Percentiles rank a stretch among this genome's conserved stretches.
phyloP scores from a whole-genome alignment of 2,113 vertebrate species.

The Micronisus gabar region DNA sequence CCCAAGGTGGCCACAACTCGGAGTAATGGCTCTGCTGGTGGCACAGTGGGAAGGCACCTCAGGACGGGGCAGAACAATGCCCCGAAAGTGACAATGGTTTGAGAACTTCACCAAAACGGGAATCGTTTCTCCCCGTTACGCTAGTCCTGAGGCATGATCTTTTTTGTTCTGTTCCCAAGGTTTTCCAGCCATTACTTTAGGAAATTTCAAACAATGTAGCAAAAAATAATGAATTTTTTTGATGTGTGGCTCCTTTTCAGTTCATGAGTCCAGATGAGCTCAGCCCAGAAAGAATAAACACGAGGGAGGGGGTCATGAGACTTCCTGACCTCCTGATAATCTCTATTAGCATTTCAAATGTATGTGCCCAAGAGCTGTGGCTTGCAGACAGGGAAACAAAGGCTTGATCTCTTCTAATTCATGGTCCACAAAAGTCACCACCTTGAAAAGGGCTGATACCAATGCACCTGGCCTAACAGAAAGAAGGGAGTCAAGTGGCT shows the following conservation, averaged over 20 bases:
- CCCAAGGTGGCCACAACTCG: not conserved
- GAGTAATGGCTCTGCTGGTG: not conserved
- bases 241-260: not conserved
- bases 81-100: not conserved
- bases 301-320: not conserved
- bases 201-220: not conserved
- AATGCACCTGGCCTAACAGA: not conserved
- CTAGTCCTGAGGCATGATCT: not conserved
- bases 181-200: not conserved
- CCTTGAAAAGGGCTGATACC: constrained; percentile 5
- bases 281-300: not conserved
- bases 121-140: not conserved
- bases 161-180: not conserved
- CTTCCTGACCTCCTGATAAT: constrained; percentile 46
- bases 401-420: constrained; percentile 29
- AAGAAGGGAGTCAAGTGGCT: not conserved
- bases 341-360: constrained; percentile 60
- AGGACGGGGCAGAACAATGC: not conserved
- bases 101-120: not conserved
- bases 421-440: not conserved
- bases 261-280: not conserved
- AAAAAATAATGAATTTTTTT: not conserved
- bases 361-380: not conserved
- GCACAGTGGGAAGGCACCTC: not conserved
- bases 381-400: constrained; percentile 23